These are phyloP conservation scores for Myzus persicae DNA, from an alignment of 1,140 invertebrate genomes.

Conservation along the genomic window DNA sequence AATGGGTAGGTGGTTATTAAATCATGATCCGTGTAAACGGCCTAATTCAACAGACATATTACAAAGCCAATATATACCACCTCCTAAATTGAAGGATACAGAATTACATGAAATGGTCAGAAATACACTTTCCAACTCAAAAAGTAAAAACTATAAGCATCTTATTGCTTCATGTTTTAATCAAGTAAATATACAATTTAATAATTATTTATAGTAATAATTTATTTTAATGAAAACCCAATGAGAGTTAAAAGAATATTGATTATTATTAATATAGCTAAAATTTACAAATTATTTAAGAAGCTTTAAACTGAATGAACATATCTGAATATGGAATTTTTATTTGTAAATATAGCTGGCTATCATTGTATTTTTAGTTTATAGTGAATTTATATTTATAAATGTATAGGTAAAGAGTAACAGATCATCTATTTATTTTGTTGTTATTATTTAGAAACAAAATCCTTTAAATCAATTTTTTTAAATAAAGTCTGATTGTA, in stretches of 20 bases:
- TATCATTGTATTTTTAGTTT: too few species aligned
- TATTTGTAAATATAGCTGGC: too few species aligned
- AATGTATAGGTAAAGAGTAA: neutral
- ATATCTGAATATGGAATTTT: neutral
- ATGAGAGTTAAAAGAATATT: neutral
- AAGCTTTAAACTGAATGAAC: neutral
- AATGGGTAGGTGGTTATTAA: constrained; percentile 75
- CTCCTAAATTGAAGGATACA: constrained; percentile 77
- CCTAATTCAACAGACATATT: constrained; percentile 86
- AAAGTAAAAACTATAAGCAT: constrained; percentile 83
- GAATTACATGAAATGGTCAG: constrained; percentile 79
- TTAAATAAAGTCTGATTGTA: neutral
- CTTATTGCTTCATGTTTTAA: constrained; percentile 76
- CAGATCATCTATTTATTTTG: neutral
- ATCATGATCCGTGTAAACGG: constrained; percentile 82
- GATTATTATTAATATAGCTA: neutral
- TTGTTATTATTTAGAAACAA: neutral
- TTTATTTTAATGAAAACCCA: neutral
- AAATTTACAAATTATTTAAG: neutral
- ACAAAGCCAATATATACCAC: constrained; percentile 79
- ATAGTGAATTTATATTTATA: neutral
- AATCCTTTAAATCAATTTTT: neutral
- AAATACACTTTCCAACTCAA: constrained; percentile 79
- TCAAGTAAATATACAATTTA: constrained; percentile 65
- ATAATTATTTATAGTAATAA: neutral